Base-by-base conservation (phyloP, 2,113 vertebrate species). In the Archilochus colubris region DNA sequence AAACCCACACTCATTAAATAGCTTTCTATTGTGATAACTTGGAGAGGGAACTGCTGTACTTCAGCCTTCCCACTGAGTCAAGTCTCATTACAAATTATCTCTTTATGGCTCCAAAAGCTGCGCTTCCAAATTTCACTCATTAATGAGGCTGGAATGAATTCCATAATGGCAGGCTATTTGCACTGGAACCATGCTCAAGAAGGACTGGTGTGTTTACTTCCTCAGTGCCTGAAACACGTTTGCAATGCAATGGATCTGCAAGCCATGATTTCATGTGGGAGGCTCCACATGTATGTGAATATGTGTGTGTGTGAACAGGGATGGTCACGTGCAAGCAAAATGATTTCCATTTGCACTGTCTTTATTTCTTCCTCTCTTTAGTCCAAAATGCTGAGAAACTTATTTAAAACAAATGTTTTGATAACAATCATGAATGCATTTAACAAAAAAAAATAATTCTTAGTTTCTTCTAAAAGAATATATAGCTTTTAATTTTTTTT, bases 11-110 rank as follows among this genome's bases (percentile, higher is more conserved):
- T 97, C 94, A 90, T 97, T 97, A 97, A 97, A 94, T 91, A 95
- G 91, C 75, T 97, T 93, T 95, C 95, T 96, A 80, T 97, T 97
- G 94, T 78, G 87, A 90, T 95, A 97, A 95, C 89, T 97, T 91
- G 83, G 94, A 97, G 91, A 93, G 82, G 92, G 91, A 88, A 74
- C 51, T 86, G 80, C 95, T 82, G 27, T 91, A 84, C 94, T 86
- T 95, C 6, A 43, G 92, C 95, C 82, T 95, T 94, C 95, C 96
- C 82, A 93, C 95, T 92, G 97, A 97, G 96, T 86, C 89, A 97
- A 95, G 83, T 96, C 97, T 97, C 89, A 94, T 97, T 97, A 96
- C 97, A 97, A 97, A 97, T 96, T 96, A 94, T 97, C 82, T 96
- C 91, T 98, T 97, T 97, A 89, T 95, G 93, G 94, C 94, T 97